These are phyloP conservation scores for Sturnus vulgaris DNA, from an alignment of 2,113 vertebrate genomes.

Conservation along the genomic window DNA sequence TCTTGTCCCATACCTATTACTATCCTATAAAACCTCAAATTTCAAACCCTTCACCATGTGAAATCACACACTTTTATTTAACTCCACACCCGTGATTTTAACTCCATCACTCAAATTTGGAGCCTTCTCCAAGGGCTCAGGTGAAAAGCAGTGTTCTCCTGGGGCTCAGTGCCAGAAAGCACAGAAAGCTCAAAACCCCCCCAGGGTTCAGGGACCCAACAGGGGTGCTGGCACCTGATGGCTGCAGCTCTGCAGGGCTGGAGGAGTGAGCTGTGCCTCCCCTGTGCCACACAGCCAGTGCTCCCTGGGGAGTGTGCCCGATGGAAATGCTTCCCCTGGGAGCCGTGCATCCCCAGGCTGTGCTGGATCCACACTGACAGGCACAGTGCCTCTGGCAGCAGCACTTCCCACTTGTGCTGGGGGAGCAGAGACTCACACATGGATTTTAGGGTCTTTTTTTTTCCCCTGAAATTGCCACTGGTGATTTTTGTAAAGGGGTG, in stretches of 20 bases:
- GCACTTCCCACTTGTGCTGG: rapidly evolving
- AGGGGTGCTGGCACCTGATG: not conserved
- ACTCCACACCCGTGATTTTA: too few relatives aligned
- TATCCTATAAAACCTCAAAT: too few relatives aligned
- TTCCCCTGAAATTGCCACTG: not conserved
- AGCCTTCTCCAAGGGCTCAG: too few relatives aligned
- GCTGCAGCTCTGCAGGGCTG: not conserved
- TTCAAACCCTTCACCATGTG: too few relatives aligned
- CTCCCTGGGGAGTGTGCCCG: rapidly evolving
- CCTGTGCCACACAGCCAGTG: rapidly evolving
- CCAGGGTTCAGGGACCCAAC: too few relatives aligned
- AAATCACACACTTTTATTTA: too few relatives aligned
- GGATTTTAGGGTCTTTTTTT: not conserved
- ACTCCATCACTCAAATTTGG: too few relatives aligned
- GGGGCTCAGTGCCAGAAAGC: too few relatives aligned
- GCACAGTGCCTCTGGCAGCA: not conserved
- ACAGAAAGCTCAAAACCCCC: too few relatives aligned
- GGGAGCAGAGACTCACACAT: not conserved
- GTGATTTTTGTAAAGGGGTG: not conserved
- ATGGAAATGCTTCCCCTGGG: rapidly evolving
- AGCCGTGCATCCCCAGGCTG: not conserved
- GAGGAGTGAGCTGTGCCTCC: not conserved
- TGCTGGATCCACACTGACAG: rapidly evolving
- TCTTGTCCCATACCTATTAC: too few relatives aligned
- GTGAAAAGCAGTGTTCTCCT: too few relatives aligned